Evolutionary conservation across 2,888 invertebrate genomes (phyloP).

Genomic region (Chaitophorus viminalis): DNA sequence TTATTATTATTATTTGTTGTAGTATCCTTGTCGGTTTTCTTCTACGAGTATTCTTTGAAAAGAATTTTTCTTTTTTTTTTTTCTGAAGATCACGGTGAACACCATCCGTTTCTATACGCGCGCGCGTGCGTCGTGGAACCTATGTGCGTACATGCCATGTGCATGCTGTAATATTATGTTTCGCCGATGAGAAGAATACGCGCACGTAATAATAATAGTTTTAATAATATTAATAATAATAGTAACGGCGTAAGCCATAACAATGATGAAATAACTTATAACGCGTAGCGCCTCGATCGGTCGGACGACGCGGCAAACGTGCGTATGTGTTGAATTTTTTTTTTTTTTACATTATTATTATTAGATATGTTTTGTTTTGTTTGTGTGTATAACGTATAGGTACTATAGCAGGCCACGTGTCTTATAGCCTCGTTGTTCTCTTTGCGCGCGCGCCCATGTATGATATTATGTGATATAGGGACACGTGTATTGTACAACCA

Average conservation of each 20-base stretch:
- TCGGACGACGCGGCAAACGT: not conserved
- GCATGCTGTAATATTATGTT: slow-evolving; percentile 7
- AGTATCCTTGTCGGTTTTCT: not conserved
- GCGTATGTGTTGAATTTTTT: not conserved
- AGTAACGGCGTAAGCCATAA: not conserved
- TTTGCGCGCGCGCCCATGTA: not conserved
- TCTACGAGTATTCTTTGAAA: not conserved
- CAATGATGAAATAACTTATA: slow-evolving; percentile 35
- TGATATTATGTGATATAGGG: not conserved
- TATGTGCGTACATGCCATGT: not conserved
- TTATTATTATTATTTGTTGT: not conserved
- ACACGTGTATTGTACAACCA: not conserved
- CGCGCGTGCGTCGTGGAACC: not conserved
- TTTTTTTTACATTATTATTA: not conserved
- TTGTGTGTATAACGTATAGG: not conserved
- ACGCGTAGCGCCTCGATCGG: slow-evolving; percentile 32
- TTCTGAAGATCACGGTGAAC: not conserved
- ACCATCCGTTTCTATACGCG: not conserved
- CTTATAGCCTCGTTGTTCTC: not conserved
- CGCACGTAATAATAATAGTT: slow-evolving; percentile 31
- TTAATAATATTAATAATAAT: not conserved
- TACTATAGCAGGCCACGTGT: not conserved
- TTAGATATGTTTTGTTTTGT: slow-evolving; percentile 8
- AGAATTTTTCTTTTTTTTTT: not conserved
- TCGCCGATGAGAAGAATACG: slow-evolving; percentile 30